Evolutionary conservation across 2,113 vertebrate genomes (phyloP), one percentile per base, ranked within the genome.

Genomic region (Atlantisia rogersi): DNA sequence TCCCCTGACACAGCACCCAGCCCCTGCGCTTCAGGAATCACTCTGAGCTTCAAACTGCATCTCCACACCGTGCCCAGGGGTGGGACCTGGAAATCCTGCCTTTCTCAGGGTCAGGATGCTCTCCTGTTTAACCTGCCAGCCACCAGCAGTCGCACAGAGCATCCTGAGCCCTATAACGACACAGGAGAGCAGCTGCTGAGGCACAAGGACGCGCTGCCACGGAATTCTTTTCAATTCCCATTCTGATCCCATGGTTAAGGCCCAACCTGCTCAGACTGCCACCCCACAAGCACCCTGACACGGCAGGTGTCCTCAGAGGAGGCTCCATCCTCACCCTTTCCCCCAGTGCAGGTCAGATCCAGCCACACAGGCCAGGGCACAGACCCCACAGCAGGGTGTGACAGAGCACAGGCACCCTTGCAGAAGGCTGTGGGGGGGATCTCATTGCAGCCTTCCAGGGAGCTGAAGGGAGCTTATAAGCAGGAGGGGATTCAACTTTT

Each of bases 321-420:
- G 32, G 6, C 11, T 65, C 32, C 53, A 31, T 1, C 20, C 44
- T 11, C 55, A n/a, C 12, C 24, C 2, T 5, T 16, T 21, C 17
- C 44, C 18, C 17, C 15, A 14, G 21, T 4, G 8, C 21, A 15
- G 1, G 1, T 32, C 63, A 7, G 26, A 19, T 22, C 35, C 24
- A 52, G 42, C 21, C 37, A 44, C 37, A 6, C 11, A 9, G n/a
- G 9, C 10, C 62, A 63, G 10, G 32, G 55, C 35, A 13, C 16
- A 32, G 26, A 20, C 16, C 39, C 48, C 14, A 46, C 52, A 19
- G 4, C 0, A 35, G 0, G 40, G 59, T 19, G 2, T 6, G 3
- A 25, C 21, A 35, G 0, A 63, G 28, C 28, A 56, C 0, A 86
- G 24, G 24, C 8, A 12, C 13, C 2, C 39, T 39, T 39, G 10